Base-by-base conservation (phyloP, 2,888 invertebrate species). In the Agrotis segetum region DNA sequence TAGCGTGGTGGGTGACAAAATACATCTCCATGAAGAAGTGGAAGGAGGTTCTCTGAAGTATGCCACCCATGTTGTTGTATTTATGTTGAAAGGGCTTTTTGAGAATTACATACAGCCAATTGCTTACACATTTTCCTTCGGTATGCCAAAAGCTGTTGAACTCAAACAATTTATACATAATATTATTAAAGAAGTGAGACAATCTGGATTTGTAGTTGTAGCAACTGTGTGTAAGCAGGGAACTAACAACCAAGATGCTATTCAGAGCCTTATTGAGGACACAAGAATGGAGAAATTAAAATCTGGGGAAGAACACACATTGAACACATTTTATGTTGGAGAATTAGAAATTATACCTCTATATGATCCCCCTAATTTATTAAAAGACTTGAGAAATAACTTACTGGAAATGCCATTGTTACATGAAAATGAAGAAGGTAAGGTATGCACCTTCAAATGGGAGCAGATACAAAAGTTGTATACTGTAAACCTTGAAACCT, bases 171-270 rank as follows among this genome's bases (percentile, higher is more conserved):
- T 6, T 44, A 29, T 65, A 60, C 44, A 65, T 19, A 44, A 29
- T 29, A 46, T 65, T 13, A 60, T 65, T 60, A 19, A 44, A 16
- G 7, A 46, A 16, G 29, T 65, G 2, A 46, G 19, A 29, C 0
- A 29, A 61, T 34, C 46, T 67, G 80, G 80, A 14, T 55, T 83
- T 46, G 67, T 71, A 64, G 73, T 79, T n/a, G 71, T 81, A 11
- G 75, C 77, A 24, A 79, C 79, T 4, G 66, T 83, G 6, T 84
- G 82, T 59, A 76, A 81, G 44, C 78, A 81, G 47, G 77, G 81
- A 34, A 40, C 65, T 9, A 75, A 71, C 52, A 81, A 81, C 74
- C 29, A 61, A 3, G 44, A 76, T 14, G 69, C 74, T 13, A 67
- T 84, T n/a, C 82, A 79, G 50, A 67, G 50, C 14, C 47, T 84